Evolutionary conservation across 1,140 invertebrate species (phyloP), one percentile per base, ranked within the genome.

Genomic region (Caerostris extrusa): DNA sequence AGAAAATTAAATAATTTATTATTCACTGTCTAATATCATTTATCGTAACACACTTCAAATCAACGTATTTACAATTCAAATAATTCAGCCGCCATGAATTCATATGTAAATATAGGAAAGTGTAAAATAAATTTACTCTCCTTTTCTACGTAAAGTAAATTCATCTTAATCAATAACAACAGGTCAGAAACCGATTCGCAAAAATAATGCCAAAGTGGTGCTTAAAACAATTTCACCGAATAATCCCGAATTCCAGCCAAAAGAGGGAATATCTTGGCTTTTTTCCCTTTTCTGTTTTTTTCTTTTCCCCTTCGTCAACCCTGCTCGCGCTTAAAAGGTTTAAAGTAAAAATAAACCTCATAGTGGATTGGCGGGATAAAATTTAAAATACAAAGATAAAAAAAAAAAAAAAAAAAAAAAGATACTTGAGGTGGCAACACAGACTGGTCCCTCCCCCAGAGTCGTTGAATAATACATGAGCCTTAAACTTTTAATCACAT

Each of bases 401-500:
- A 61, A 90, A 77, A 77, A 83, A 61, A 93, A 50, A 19, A 93
- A 50, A 19, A 34, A 91, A 91, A 91, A 91, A 91, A 57, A 85
- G 90, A 91, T 91, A 91, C 60, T 91, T 58, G 85, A 93, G 83
- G 91, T 93, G 91, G 91, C 90, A 92, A 92, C 90, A 92, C 71
- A 67, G 81, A 57, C 90, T 92, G 81, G 81, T 14, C 64, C 50
- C 50, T 93, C 34, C 91, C 91, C 85, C 55, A 86, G 83, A 93
- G 91, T 60, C 91, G 64, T 71, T 93, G 91, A 93, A 93, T 93
- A 93, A 93, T 93, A 87, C 83, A 93, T 93, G 91, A 93, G 91
- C 91, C 85, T 93, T 93, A 93, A 93, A 93, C 83, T 93, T 93
- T 93, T 93, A 93, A 93, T 93, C 91, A 93, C 91, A 93, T 93